Base-by-base conservation (phyloP, 30 jellyfish, hydroid and myxozoan species). In the Pseudorhiza aurosa region DNA sequence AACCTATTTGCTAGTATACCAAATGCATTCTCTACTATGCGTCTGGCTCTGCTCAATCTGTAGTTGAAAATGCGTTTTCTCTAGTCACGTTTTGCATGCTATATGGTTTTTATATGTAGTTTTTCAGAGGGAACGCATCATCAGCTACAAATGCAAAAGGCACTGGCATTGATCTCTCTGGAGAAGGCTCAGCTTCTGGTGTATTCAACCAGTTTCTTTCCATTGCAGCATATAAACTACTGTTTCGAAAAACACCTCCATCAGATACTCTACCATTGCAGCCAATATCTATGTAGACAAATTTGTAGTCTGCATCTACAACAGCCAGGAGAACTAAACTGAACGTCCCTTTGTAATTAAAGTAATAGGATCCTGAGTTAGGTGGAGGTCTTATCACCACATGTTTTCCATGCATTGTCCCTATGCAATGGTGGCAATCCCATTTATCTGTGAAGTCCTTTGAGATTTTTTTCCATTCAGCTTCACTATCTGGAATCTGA, bases 131-230 rank as follows among this genome's bases (percentile, higher is more conserved):
- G 82, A 77, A 77, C 58, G 89, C 81, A 44, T 77, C 49, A 59
- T 77, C 89, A 77, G 82, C 89, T 19, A 77, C 81, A 77, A 77
- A 77, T 25, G 42, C 89, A 58, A 77, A 57, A 6, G 89, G 89
- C 55, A 77, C 69, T 57, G 63, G 60, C 60, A 46, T 58, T 53
- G 88, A 27, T n/a, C 88, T 46, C 19, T 27, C 60, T 11, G 60
- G 60, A 22, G 19, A 46, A 46, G 60, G 60, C 60, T 46, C 60
- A 46, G 60, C 75, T 59, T 37, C 75, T 33, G 75, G 75, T 33
- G 45, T 59, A 59, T 59, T 59, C 30, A 59, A 51, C 25, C 42
- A 25, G 75, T 59, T 59, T 25, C 45, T 59, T 59, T 59, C 75
- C 45, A 59, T 33, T 33, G 75, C 42, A 59, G 75, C 30, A 33